Percentiles rank a stretch among this genome's conserved stretches.
Evolutionary conservation across 2,888 invertebrate species (phyloP).

Genomic region (Caenorhabditis drosophilae): DNA sequence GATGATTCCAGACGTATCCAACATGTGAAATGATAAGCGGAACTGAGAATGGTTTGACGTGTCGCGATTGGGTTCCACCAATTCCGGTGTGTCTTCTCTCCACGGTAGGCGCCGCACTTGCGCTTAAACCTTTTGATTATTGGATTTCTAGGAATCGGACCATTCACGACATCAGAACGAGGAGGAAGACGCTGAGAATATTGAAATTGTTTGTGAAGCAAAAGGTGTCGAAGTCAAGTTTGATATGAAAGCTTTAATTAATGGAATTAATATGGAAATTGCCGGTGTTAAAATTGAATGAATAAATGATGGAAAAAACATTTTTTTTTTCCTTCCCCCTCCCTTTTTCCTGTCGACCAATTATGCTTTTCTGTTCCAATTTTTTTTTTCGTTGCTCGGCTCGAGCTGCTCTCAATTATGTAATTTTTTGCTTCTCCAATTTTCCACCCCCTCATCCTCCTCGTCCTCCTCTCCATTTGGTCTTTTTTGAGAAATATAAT

Average conservation of each 20-base stretch:
- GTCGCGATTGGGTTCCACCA: slow-evolving; percentile 3
- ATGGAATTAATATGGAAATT: slow-evolving; percentile 10
- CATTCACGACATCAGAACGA: too few species aligned
- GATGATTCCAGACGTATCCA: neutral
- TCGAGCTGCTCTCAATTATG: too few species aligned
- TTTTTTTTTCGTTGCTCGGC: neutral
- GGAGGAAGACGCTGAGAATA: too few species aligned
- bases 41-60: neutral
- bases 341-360: neutral
- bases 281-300: slow-evolving; percentile 10
- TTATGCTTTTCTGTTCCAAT: neutral
- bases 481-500: too few species aligned
- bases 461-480: too few species aligned
- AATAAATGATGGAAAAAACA: too few species aligned
- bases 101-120: too few species aligned
- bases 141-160: too few species aligned
- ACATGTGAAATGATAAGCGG: slow-evolving; percentile 8
- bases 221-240: slow-evolving; percentile 19
- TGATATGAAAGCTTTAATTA: slow-evolving; percentile 11
- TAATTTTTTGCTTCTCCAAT: too few species aligned
- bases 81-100: slow-evolving; percentile 11
- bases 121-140: too few species aligned
- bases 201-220: slow-evolving; percentile 19
- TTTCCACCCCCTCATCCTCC: too few species aligned
- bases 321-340: neutral